Base-by-base conservation (phyloP, 2,888 invertebrate species). In the Heteromurus nitidus region DNA sequence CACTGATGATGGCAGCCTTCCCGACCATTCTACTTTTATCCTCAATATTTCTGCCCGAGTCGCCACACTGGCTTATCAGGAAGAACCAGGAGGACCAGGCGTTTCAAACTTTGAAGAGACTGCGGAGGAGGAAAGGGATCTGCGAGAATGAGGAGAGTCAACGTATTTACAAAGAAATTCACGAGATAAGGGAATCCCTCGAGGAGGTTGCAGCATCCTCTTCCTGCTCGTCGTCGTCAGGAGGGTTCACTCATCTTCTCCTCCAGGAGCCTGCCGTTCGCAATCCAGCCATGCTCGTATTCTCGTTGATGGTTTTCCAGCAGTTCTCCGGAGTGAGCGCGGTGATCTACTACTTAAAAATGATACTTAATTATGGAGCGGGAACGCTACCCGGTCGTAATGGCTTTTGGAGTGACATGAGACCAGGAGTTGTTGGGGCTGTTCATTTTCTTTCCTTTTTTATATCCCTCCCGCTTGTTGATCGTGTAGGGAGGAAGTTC, bases 361-460 rank as follows among this genome's bases (percentile, higher is more conserved):
- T 91, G 64, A 95, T 96, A 87, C 95, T 96, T 5, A 68, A 50
- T 28, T 62, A 74, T 28, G 80, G 67, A 16, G 42, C 42, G 18
- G 22, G 28, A 18, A 64, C 11, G n/a, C 47, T 5, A 3, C 74
- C 60, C 2, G 30, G n/a, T 18, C 16, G 16, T 0, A 70, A 73
- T 50, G 26, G 18, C 24, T 7, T 11, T 0, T 64, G 60, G 36
- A 20, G n/a, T 5, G 91, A 91, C 28, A 87, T 93, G 13, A 93
- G 95, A 16, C 93, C 96, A 18, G 94, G 96, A 82, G 92, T 95
- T 36, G 93, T 97, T 2, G 95, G 95, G 0, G 90, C 93, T 0
- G 94, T 96, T 0, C 96, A 96, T 89, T 94, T 90, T 3, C 70
- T 91, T 2, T 92, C 92, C 5, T 91, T 92, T 18, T 91, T 91